These are phyloP conservation scores for Catocala fraxini DNA, from an alignment of 2,888 invertebrate genomes.

Conservation along the genomic window DNA sequence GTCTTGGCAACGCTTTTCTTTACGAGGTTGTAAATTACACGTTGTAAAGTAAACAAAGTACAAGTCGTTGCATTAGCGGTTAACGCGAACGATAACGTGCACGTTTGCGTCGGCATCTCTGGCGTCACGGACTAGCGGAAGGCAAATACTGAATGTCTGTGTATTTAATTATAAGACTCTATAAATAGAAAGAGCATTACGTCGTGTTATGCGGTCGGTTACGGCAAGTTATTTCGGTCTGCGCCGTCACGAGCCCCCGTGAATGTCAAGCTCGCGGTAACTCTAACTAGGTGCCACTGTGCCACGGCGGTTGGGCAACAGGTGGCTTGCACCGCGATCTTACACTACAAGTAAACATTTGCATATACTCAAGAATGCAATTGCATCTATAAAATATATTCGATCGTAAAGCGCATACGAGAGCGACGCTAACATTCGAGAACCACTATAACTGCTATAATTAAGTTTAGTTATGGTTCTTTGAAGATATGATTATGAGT, in stretches of 20 bases:
- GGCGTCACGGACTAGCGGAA: slow-evolving; percentile 67
- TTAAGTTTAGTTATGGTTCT: neutral
- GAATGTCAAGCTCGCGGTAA: slow-evolving; percentile 85
- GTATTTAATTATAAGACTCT: slow-evolving; percentile 82
- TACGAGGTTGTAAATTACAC: slow-evolving; percentile 33
- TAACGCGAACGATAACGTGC: slow-evolving; percentile 49
- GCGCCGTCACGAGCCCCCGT: slow-evolving; percentile 77
- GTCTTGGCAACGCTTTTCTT: slow-evolving; percentile 35
- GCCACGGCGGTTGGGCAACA: slow-evolving; percentile 75
- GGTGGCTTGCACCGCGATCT: slow-evolving; percentile 76
- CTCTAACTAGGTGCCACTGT: slow-evolving; percentile 71
- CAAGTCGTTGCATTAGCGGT: slow-evolving; percentile 38
- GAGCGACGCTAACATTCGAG: neutral
- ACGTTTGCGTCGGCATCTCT: slow-evolving; percentile 55
- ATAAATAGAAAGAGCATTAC: slow-evolving; percentile 84
- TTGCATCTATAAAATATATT: slow-evolving; percentile 29
- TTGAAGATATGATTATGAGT: neutral
- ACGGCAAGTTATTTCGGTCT: slow-evolving; percentile 83
- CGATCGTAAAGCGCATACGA: slow-evolving; percentile 9
- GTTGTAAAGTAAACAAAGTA: slow-evolving; percentile 33
- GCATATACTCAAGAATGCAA: slow-evolving; percentile 41
- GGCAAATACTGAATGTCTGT: slow-evolving; percentile 77
- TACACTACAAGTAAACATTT: slow-evolving; percentile 52
- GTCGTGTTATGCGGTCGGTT: slow-evolving; percentile 83
- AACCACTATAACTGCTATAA: neutral